phyloP scores from a whole-genome alignment of 2,888 invertebrate genomes.

The Halictus quadricinctus region DNA sequence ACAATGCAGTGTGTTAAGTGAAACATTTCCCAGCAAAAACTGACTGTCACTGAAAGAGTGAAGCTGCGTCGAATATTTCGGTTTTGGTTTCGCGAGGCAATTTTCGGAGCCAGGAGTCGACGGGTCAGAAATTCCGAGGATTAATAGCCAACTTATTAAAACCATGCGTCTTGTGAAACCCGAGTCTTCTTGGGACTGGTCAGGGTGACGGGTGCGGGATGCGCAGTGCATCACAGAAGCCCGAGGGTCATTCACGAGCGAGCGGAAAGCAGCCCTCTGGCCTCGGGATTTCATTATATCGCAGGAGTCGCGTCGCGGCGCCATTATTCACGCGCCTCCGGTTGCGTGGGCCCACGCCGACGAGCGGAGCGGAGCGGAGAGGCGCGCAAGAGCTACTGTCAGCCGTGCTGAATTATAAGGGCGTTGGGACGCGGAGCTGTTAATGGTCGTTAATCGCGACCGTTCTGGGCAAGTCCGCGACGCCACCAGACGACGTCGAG shows the following conservation, averaged over 20 bases:
- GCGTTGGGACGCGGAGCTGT: conserved; percentile 59
- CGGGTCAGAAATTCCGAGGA: not conserved
- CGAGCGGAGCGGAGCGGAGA: not conserved
- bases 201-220: conserved; percentile 54
- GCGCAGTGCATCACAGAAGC: conserved; percentile 50
- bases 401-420: conserved; percentile 61
- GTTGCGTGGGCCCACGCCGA: conserved; percentile 61
- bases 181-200: conserved; percentile 64
- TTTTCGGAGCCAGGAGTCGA: not conserved
- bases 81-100: not conserved
- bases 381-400: conserved; percentile 63
- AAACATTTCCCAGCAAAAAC: too few relatives aligned
- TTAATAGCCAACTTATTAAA: not conserved
- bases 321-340: conserved; percentile 73
- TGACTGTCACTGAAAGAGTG: not conserved
- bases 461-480: conserved; percentile 44
- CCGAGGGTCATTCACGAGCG: conserved; percentile 55
- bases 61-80: not conserved
- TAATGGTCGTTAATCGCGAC: conserved; percentile 61
- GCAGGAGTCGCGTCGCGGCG: conserved; percentile 62
- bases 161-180: conserved; percentile 12
- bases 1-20: too few relatives aligned
- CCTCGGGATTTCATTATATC: conserved; percentile 70
- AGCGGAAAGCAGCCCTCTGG: conserved; percentile 68
- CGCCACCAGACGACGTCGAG: conserved; percentile 27